Conservation (phyloP, 2,797 vertebrate genomes). For the Gymnoscopelus microlampas region DNA sequence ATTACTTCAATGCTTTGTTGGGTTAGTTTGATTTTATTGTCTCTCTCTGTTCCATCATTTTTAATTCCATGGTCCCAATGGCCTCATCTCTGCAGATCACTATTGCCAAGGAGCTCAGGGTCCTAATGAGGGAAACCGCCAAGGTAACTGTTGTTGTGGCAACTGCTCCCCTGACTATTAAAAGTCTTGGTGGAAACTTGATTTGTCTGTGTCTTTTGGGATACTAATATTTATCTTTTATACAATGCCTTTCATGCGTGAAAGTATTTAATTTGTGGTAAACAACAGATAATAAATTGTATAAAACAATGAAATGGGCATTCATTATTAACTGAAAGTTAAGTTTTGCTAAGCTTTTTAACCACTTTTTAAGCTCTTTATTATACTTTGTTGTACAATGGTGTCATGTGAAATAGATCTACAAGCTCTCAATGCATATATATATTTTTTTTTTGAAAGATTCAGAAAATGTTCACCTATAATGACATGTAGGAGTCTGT, state of each 20-base stretch:
- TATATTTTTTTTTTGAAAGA: no score
- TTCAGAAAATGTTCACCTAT: no score
- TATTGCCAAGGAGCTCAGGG: constrained; percentile 37
- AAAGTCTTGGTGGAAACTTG: not conserved
- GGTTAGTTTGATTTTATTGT: not conserved
- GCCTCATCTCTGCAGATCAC: constrained; percentile 49
- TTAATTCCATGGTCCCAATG: not conserved
- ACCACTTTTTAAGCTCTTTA: no score
- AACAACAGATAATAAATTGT: not conserved
- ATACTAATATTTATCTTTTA: not conserved
- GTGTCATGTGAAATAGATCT: no score
- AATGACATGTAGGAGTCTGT: no score
- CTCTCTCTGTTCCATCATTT: not conserved
- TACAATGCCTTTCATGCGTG: not conserved
- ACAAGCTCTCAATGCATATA: no score
- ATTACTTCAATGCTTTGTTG: not conserved
- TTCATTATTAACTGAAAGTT: no score
- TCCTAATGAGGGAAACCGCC: constrained; percentile 55
- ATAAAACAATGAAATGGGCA: not conserved
- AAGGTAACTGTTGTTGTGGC: constrained; percentile 58
- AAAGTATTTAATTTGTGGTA: not conserved
- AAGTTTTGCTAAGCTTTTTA: no score
- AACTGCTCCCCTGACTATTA: not conserved
- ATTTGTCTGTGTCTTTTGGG: not conserved
- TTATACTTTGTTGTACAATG: no score